phyloP scores from a whole-genome alignment of 1,140 invertebrate genomes.

The Elymnias hypermnestra region DNA sequence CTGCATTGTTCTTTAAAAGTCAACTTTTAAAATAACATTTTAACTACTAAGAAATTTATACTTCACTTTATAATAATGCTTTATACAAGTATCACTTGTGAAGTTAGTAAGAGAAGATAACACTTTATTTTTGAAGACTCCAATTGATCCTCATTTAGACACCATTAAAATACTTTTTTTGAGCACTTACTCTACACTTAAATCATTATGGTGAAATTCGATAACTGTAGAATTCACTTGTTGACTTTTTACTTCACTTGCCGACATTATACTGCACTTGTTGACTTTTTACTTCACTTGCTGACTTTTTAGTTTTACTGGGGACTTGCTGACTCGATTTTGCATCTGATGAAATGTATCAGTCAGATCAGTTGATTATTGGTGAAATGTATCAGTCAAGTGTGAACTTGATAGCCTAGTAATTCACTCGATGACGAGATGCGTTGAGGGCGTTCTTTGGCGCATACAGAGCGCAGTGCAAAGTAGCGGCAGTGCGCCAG shows the following conservation, averaged over 20 bases:
- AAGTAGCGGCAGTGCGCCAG: constrained; percentile 49
- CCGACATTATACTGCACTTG: not conserved
- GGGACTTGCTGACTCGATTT: not conserved
- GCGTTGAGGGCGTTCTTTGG: constrained; percentile 33
- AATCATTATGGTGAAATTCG: not conserved
- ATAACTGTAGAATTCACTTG: not conserved
- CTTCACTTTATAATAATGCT: no score
- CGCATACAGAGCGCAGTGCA: constrained; percentile 57
- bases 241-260: not conserved
- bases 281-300: not conserved
- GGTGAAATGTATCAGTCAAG: no score
- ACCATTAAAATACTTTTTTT: no score
- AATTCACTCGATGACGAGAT: constrained; percentile 40
- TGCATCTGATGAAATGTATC: not conserved
- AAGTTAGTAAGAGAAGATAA: no score
- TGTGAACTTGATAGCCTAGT: not conserved
- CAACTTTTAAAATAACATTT: no score
- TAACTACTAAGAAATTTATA: no score
- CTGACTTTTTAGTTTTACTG: not conserved
- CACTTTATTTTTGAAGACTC: no score
- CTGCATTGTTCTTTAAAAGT: no score
- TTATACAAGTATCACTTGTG: no score
- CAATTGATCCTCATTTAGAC: no score
- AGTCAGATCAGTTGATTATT: no score
- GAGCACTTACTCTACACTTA: no score